Evolutionary conservation across 2,113 vertebrate genomes (phyloP).

Genomic region (Todiramphus chloris): DNA sequence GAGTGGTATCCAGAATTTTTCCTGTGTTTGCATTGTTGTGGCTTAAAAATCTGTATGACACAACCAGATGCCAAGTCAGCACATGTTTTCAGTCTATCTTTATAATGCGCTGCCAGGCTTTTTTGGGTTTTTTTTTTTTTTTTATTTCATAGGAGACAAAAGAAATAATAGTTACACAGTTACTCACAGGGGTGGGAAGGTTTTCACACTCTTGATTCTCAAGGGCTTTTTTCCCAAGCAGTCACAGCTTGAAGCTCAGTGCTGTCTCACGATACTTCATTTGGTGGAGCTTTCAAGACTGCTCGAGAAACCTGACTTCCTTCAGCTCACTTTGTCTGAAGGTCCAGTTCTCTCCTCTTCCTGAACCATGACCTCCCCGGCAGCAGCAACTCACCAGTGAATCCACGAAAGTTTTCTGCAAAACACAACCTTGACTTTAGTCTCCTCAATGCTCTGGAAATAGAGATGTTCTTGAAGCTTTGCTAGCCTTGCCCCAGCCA

Average conservation of each 20-base stretch:
- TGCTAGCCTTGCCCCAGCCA: neutral
- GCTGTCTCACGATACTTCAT: neutral
- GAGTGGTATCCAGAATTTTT: slow-evolving; percentile 19
- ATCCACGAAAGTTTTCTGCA: neutral
- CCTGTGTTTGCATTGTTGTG: slow-evolving; percentile 39
- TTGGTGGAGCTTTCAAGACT: neutral
- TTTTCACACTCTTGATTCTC: neutral
- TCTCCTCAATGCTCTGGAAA: neutral
- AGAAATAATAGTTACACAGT: neutral
- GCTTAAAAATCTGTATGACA: slow-evolving; percentile 17
- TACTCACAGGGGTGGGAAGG: slow-evolving; percentile 30
- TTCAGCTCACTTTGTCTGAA: neutral
- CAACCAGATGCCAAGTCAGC: slow-evolving; percentile 36
- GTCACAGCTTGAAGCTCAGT: neutral
- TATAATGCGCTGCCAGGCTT: neutral
- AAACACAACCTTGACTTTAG: neutral
- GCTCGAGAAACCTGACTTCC: neutral
- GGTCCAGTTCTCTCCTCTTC: neutral
- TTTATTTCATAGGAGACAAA: slow-evolving; percentile 1
- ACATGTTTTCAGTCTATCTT: slow-evolving; percentile 15
- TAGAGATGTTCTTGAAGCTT: neutral
- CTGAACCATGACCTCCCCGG: neutral
- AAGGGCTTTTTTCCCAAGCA: neutral
- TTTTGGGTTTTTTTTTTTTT: neutral
- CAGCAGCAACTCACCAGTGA: neutral